These are phyloP conservation scores for Macroramphosus scolopax DNA, from an alignment of 2,797 vertebrate species.

Conservation along the genomic window DNA sequence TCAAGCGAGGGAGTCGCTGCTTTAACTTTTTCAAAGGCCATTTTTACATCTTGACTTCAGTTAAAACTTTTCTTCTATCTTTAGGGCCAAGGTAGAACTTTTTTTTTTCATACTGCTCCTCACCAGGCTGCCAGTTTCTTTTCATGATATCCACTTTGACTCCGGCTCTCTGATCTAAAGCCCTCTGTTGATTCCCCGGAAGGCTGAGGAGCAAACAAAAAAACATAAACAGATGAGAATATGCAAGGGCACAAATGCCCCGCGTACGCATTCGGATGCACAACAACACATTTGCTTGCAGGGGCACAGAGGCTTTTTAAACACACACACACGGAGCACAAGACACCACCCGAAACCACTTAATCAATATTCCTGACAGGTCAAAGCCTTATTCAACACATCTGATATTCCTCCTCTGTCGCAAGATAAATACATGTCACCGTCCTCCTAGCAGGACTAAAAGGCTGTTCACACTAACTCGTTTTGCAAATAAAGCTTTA, in stretches of 20 bases:
- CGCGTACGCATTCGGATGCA: slow-evolving; percentile 9
- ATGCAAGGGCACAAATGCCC: slow-evolving; percentile 14
- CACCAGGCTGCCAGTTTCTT: slow-evolving; percentile 18
- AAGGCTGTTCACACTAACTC: slow-evolving; percentile 66
- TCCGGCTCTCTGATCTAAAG: slow-evolving; percentile 46
- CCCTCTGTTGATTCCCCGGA: slow-evolving; percentile 35
- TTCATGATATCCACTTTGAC: slow-evolving; percentile 33
- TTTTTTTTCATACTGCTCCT: slow-evolving; percentile 20
- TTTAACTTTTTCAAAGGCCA: slow-evolving; percentile 54
- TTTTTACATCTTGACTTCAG: slow-evolving; percentile 31
- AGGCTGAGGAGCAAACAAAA: slow-evolving; percentile 38
- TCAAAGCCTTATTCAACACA: slow-evolving; percentile 69
- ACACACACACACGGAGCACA: slow-evolving; percentile 21
- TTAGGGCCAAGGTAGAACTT: slow-evolving; percentile 25
- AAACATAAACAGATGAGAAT: slow-evolving; percentile 18
- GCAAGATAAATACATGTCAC: slow-evolving; percentile 69
- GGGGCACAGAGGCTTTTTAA: slow-evolving; percentile 17
- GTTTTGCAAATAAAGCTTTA: slow-evolving; percentile 75
- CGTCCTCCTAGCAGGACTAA: slow-evolving; percentile 62
- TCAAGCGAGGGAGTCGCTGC: slow-evolving; percentile 27
- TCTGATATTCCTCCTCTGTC: slow-evolving; percentile 68
- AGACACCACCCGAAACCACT: slow-evolving; percentile 60
- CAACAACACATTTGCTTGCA: slow-evolving; percentile 5
- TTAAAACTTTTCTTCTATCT: slow-evolving; percentile 34
- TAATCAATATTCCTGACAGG: slow-evolving; percentile 74